These are phyloP conservation scores for Cygnus buccinator DNA, from an alignment of 2,113 vertebrate species.

Conservation along the genomic window DNA sequence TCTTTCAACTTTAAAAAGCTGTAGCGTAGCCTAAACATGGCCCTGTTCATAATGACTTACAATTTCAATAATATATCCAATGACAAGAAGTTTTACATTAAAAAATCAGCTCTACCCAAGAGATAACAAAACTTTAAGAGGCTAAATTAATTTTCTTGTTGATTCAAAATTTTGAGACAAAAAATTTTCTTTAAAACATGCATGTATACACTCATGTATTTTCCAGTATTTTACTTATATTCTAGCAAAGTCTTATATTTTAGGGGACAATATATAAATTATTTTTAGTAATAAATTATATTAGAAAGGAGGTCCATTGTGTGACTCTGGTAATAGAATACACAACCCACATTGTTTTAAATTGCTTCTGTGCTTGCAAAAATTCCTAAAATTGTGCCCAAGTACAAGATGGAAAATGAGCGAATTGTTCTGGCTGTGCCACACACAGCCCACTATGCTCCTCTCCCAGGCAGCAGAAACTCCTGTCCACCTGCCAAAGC, in stretches of 20 bases:
- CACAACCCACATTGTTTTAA: background rate
- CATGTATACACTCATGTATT: background rate
- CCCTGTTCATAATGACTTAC: background rate
- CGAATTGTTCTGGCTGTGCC: background rate
- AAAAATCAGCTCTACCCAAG: background rate
- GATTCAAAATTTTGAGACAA: background rate
- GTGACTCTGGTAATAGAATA: background rate
- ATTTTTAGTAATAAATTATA: background rate
- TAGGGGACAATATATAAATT: background rate
- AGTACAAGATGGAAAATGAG: background rate
- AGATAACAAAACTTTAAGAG: background rate
- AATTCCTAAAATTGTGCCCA: background rate
- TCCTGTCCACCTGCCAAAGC: rapidly evolving
- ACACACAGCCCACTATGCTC: background rate
- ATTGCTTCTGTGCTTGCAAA: background rate
- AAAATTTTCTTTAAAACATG: background rate
- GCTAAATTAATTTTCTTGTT: background rate
- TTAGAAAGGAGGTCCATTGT: background rate
- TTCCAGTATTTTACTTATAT: background rate
- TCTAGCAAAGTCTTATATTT: background rate
- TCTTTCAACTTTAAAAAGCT: background rate
- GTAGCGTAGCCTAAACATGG: background rate
- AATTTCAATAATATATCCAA: background rate
- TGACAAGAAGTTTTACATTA: background rate
- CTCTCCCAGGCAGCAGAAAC: background rate